Evolutionary conservation across 2,113 vertebrate genomes (phyloP).

Genomic region (Fukomys damarensis): DNA sequence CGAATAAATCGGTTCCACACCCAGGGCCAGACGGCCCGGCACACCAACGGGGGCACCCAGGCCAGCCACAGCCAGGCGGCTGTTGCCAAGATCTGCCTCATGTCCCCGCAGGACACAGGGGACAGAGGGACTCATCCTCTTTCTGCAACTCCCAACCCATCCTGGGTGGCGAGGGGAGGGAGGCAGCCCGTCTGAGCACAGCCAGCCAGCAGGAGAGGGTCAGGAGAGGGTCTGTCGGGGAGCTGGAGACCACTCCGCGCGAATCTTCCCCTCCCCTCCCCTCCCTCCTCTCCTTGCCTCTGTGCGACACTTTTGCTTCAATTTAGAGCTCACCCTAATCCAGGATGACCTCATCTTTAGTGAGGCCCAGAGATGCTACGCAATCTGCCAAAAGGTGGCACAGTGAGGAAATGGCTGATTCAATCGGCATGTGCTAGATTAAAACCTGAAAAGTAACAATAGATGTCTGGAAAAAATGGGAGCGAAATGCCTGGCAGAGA

Average conservation of each 20-base stretch:
- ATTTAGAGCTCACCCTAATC: not conserved
- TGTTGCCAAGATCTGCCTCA: not conserved
- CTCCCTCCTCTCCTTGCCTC: not conserved
- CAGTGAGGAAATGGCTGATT: not conserved
- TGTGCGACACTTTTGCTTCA: not conserved
- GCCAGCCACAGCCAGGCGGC: not conserved
- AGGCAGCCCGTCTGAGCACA: not conserved
- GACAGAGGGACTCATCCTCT: not conserved
- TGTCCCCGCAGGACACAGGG: too few species aligned
- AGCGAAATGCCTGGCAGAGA: fast-evolving
- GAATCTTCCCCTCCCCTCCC: not conserved
- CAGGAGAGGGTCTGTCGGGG: not conserved
- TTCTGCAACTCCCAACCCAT: not conserved
- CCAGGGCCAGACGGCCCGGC: not conserved
- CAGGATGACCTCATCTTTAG: not conserved
- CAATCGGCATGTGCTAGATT: too few species aligned
- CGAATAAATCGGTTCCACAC: conserved; percentile 48
- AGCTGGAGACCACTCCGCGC: fast-evolving
- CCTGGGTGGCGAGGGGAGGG: not conserved
- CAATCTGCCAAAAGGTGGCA: fast-evolving
- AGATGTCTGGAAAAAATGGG: too few species aligned
- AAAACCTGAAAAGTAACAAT: not conserved
- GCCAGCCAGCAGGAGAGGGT: not conserved
- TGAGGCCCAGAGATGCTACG: not conserved
- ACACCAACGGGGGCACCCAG: not conserved